Conservation (phyloP, 2,113 vertebrate genomes). For the Heloderma charlesbogerti region DNA sequence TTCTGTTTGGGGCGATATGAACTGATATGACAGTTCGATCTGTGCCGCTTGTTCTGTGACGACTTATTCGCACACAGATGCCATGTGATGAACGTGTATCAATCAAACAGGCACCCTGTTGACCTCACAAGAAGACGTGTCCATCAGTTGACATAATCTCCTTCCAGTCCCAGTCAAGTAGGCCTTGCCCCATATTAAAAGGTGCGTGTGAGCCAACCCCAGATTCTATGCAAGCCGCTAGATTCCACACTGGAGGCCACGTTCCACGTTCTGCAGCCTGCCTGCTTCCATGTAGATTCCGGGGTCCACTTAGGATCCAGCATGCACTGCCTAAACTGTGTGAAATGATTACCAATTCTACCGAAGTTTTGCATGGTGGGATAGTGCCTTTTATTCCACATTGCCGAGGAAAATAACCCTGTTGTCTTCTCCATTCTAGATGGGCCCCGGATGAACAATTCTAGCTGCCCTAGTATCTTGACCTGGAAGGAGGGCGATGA, state of each 20-base stretch:
- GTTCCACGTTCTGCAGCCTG: neutral
- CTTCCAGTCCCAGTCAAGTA: too few relatives aligned
- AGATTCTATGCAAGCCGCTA: neutral
- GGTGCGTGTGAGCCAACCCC: neutral
- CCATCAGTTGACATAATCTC: too few relatives aligned
- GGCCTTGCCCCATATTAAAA: too few relatives aligned
- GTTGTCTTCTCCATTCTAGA: slow-evolving; percentile 40
- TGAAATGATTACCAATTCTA: neutral
- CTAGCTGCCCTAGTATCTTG: slow-evolving; percentile 37
- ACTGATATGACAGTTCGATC: neutral
- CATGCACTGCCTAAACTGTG: neutral
- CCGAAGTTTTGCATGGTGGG: neutral
- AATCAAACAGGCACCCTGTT: too few relatives aligned
- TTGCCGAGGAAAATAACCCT: neutral
- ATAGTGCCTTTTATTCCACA: too few relatives aligned
- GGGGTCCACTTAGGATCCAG: neutral
- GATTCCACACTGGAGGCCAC: neutral
- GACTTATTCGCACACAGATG: neutral
- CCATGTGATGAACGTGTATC: neutral
- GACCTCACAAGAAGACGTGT: too few relatives aligned
- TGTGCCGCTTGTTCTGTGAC: neutral
- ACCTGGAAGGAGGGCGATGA: slow-evolving; percentile 37
- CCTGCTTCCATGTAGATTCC: neutral
- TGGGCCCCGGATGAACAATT: slow-evolving; percentile 46
- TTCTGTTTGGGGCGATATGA: neutral